Conservation (phyloP, 2,888 invertebrate genomes). For the Cybosia mesomella region DNA sequence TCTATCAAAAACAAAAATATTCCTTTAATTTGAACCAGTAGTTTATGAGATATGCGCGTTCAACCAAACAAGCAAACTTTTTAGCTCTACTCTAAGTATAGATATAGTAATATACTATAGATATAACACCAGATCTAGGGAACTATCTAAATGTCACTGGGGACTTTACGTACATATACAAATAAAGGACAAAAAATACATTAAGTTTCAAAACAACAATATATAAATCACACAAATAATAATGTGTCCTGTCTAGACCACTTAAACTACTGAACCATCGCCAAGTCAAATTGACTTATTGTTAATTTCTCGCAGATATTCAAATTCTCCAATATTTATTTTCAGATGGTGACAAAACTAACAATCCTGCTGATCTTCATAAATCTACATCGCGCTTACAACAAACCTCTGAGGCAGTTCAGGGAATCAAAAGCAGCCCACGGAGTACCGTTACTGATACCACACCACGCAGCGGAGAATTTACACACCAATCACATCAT, state of each 20-base stretch:
- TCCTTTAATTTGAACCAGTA: too few species aligned
- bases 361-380: conserved; percentile 51
- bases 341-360: conserved; percentile 66
- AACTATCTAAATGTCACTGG: neutral
- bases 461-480: conserved; percentile 32
- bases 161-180: neutral
- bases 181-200: neutral
- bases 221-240: neutral
- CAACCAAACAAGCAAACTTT: too few species aligned
- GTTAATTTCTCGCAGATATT: neutral
- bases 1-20: too few species aligned
- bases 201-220: neutral
- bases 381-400: conserved; percentile 51
- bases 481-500: conserved; percentile 25
- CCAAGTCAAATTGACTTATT: neutral
- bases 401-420: conserved; percentile 51
- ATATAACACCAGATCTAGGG: too few species aligned
- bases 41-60: too few species aligned
- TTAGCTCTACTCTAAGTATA: too few species aligned
- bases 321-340: conserved; percentile 26
- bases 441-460: conserved; percentile 37
- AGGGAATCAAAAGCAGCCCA: conserved; percentile 35
- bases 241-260: neutral
- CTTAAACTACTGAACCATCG: neutral
- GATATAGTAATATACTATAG: too few species aligned